These are phyloP conservation scores for Ennomos erosarius DNA, from an alignment of 2,888 invertebrate species.

Conservation along the genomic window DNA sequence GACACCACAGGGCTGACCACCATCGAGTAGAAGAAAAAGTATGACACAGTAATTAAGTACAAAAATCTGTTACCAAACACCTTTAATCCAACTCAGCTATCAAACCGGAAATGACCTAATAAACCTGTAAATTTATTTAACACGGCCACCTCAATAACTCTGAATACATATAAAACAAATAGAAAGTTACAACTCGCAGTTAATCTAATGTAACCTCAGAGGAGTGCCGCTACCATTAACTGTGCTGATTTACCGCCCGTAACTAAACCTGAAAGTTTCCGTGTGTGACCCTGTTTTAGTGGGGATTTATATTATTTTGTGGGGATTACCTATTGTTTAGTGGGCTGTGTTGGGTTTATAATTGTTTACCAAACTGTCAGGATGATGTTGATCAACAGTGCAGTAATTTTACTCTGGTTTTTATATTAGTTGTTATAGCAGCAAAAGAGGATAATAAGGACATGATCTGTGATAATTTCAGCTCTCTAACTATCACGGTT, in stretches of 20 bases:
- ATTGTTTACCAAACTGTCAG: no score
- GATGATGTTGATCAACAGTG: no score
- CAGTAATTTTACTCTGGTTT: no score
- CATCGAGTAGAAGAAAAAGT: no score
- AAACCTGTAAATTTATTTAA: constrained; percentile 14
- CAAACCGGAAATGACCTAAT: constrained; percentile 1
- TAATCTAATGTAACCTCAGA: constrained; percentile 52
- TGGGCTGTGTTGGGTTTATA: no score
- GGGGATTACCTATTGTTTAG: background rate
- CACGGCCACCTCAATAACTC: constrained; percentile 14
- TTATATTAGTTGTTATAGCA: no score
- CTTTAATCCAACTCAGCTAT: background rate
- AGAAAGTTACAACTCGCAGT: constrained; percentile 39
- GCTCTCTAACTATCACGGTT: no score
- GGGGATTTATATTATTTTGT: constrained; percentile 31
- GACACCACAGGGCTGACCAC: no score
- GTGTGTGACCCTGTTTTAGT: constrained; percentile 34
- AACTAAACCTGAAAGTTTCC: constrained; percentile 42
- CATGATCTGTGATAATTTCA: no score
- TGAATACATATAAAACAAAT: constrained; percentile 23
- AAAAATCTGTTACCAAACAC: no score
- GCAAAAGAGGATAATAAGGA: no score
- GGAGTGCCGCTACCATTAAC: constrained; percentile 52
- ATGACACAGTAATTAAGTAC: no score
- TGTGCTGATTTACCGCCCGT: constrained; percentile 56